Evolutionary conservation across 2,888 invertebrate species (phyloP).

Genomic region (Ametastegia equiseti): DNA sequence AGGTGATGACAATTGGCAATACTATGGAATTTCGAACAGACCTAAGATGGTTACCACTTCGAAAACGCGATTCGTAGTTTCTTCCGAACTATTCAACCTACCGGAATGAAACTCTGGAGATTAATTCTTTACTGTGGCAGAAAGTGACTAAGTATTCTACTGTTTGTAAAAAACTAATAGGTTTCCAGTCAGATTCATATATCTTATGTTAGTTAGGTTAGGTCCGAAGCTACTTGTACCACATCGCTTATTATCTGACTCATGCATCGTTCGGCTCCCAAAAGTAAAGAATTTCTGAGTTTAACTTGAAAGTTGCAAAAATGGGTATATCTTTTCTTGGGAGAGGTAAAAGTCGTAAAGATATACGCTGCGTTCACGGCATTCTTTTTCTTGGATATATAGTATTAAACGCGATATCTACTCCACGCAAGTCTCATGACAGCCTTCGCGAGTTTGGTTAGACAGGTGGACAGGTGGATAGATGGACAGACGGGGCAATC

Average conservation of each 20-base stretch:
- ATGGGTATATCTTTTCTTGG: neutral
- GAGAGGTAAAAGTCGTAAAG: neutral
- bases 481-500: conserved; percentile 40
- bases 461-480: conserved; percentile 33
- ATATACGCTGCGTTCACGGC: neutral
- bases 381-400: neutral
- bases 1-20: no score
- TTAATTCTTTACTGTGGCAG: no score
- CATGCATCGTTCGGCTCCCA: neutral
- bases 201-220: no score
- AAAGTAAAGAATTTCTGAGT: neutral
- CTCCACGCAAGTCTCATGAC: conserved; percentile 5
- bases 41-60: no score
- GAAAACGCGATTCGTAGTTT: no score
- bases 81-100: no score
- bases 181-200: no score
- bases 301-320: neutral
- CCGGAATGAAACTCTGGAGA: no score
- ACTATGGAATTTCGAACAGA: no score
- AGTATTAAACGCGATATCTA: neutral
- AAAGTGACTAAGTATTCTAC: no score
- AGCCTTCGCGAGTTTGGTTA: conserved; percentile 14
- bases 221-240: no score
- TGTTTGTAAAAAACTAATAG: no score
- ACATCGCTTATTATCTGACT: neutral